Percentiles rank a stretch among this genome's conserved stretches.
phyloP scores from a whole-genome alignment of 1,140 invertebrate species.

The honey bee (Apis mellifera) region DNA sequence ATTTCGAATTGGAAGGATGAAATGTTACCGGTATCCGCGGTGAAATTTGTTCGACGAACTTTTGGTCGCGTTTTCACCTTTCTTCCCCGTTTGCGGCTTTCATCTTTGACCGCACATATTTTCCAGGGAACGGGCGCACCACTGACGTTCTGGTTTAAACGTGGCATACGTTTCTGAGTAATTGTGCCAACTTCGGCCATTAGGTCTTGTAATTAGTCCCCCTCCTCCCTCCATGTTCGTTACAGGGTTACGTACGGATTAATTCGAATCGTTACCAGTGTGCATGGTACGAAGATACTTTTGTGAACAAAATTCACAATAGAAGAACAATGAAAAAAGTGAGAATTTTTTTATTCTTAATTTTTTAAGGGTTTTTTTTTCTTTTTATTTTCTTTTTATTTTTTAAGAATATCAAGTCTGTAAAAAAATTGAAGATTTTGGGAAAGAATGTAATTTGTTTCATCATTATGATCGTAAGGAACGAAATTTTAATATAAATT shows the following conservation, averaged over 20 bases:
- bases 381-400: too few species aligned
- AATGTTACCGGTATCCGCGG: background rate
- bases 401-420: too few species aligned
- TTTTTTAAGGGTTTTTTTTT: too few species aligned
- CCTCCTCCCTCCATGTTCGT: background rate
- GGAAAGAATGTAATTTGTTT: too few species aligned
- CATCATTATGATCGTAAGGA: too few species aligned
- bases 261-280: constrained; percentile 39
- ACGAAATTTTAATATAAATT: too few species aligned
- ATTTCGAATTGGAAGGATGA: background rate
- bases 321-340: background rate
- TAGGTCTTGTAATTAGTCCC: constrained; percentile 41
- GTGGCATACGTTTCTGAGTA: constrained; percentile 46
- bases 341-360: too few species aligned
- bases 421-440: too few species aligned
- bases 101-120: constrained; percentile 42
- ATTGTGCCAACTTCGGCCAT: constrained; percentile 44
- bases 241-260: background rate
- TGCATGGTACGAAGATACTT: background rate
- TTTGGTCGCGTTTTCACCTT: constrained; percentile 5
- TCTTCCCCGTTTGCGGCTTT: constrained; percentile 1
- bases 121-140: background rate
- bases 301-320: background rate
- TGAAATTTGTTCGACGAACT: constrained; percentile 6
- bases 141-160: constrained; percentile 26